These are phyloP conservation scores for Phaethornis superciliosus DNA, from an alignment of 2,113 vertebrate genomes.

Conservation along the genomic window DNA sequence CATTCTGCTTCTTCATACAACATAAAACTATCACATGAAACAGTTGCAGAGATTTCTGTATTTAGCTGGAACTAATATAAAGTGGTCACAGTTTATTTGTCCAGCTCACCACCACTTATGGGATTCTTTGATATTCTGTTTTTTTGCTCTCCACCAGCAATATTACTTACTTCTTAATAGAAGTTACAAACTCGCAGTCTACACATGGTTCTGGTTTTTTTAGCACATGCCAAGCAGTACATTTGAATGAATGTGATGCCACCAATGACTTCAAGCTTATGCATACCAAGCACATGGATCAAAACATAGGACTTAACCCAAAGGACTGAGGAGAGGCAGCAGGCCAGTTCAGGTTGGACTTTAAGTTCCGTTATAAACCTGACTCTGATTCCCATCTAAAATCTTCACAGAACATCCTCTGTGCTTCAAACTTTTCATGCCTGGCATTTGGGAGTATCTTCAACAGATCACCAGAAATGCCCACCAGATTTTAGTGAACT, in stretches of 20 bases:
- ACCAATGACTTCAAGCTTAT: not conserved
- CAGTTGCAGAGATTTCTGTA: not conserved
- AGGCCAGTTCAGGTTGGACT: conserved; percentile 1
- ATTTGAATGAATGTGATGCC: not conserved
- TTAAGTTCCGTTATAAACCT: not conserved
- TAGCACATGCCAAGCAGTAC: not conserved
- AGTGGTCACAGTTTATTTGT: not conserved
- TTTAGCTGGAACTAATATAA: not conserved
- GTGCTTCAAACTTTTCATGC: not conserved
- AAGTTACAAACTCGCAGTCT: not conserved
- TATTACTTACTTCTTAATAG: not conserved
- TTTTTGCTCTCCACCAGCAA: not conserved
- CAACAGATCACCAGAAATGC: not conserved
- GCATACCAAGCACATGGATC: not conserved
- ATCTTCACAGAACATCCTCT: not conserved
- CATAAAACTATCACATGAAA: not conserved
- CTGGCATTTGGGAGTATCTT: not conserved
- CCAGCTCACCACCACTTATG: not conserved
- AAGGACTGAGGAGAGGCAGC: not conserved
- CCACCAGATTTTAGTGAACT: not conserved
- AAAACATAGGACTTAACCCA: not conserved
- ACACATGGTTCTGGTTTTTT: not conserved
- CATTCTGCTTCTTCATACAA: not conserved
- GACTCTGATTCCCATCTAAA: not conserved
- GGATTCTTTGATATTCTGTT: not conserved